A percentile compares a stretch with the other conserved stretches of the same genome.
These are phyloP conservation scores for Gavialis gangeticus DNA, from an alignment of 2,113 vertebrate genomes.

Conservation along the genomic window DNA sequence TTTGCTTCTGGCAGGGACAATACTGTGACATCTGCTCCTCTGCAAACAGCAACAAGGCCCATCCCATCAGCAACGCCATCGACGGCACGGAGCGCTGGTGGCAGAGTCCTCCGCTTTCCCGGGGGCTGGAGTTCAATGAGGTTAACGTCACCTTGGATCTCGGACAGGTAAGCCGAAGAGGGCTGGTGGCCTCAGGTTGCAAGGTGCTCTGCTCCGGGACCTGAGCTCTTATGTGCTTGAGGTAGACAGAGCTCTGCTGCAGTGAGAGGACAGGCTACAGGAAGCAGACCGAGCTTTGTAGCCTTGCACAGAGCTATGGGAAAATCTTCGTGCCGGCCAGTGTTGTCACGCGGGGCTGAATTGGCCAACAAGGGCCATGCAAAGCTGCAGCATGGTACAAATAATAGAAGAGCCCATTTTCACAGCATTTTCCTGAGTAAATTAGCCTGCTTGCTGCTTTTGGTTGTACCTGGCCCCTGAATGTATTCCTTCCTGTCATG, in stretches of 20 bases:
- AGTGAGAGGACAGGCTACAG: neutral
- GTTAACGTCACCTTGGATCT: conserved; percentile 97
- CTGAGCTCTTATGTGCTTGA: neutral
- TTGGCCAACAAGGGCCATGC: rapidly evolving
- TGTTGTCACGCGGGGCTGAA: no score
- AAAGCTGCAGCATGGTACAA: rapidly evolving
- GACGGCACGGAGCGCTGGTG: conserved; percentile 99
- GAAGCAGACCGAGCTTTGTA: neutral
- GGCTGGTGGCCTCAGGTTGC: no score
- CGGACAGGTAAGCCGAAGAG: conserved; percentile 87
- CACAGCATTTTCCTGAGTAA: neutral
- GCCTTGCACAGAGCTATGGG: neutral
- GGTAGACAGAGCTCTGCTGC: rapidly evolving
- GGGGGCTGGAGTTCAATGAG: conserved; percentile 91
- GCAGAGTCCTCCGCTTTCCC: conserved; percentile 97
- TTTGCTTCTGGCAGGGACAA: conserved; percentile 85
- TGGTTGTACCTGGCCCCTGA: neutral
- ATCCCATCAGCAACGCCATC: conserved; percentile 93
- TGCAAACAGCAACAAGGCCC: conserved; percentile 87
- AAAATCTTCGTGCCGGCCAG: neutral
- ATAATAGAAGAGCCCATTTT: neutral
- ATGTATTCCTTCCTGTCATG: rapidly evolving
- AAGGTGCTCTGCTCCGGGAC: neutral
- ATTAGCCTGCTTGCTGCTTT: rapidly evolving
- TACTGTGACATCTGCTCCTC: conserved; percentile 95